Percentiles rank a stretch among this genome's conserved stretches.
Evolutionary conservation across 37 sponge, comb jelly and placozoan genomes (phyloP).

Genomic region (Halichondria panicea): DNA sequence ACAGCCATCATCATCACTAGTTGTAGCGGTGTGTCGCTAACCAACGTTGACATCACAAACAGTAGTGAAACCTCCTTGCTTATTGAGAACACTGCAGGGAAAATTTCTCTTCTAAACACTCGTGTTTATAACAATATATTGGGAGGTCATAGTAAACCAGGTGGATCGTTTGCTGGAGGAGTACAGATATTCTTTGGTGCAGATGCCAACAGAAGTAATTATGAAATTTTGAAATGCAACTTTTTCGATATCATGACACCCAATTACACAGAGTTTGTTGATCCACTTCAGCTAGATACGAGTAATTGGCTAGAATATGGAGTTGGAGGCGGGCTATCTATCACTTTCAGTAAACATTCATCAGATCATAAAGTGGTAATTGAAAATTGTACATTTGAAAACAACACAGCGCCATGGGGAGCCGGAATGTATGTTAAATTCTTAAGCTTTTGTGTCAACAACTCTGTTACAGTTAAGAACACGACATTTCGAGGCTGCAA

Average conservation of each 20-base stretch:
- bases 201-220: too few species aligned
- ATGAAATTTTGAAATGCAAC: background rate
- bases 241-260: background rate
- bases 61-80: too few species aligned
- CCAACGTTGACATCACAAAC: too few species aligned
- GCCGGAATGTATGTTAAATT: slow-evolving; percentile 12
- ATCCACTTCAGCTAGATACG: background rate
- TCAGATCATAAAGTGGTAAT: background rate
- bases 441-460: background rate
- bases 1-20: too few species aligned
- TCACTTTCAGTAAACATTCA: background rate
- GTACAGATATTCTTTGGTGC: too few species aligned
- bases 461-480: background rate
- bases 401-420: slow-evolving; percentile 14
- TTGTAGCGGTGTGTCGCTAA: too few species aligned
- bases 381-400: background rate
- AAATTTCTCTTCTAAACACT: too few species aligned
- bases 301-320: background rate
- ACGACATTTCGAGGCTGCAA: background rate
- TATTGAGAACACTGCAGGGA: too few species aligned
- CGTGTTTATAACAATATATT: too few species aligned
- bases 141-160: too few species aligned
- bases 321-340: background rate
- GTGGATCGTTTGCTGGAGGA: too few species aligned
- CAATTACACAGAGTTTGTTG: background rate